A percentile compares a stretch with the other conserved stretches of the same genome.
These are phyloP conservation scores for Nerophis ophidion DNA, from an alignment of 2,113 vertebrate genomes.

Conservation along the genomic window DNA sequence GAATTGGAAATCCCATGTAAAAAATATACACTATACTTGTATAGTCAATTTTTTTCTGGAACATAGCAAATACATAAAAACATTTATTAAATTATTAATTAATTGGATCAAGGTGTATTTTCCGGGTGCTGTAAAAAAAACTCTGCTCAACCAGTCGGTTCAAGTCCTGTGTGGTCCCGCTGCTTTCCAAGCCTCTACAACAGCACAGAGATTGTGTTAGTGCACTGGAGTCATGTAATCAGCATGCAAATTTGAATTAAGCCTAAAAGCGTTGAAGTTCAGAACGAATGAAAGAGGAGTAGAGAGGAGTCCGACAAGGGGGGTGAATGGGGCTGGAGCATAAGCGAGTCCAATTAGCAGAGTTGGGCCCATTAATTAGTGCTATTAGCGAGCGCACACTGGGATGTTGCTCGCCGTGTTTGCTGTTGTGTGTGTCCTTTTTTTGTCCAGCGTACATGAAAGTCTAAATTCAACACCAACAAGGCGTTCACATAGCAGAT, in stretches of 20 bases:
- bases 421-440: constrained; percentile 33
- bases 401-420: constrained; percentile 37
- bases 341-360: constrained; percentile 67
- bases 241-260: constrained; percentile 48
- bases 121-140: constrained; percentile 21
- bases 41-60: no score
- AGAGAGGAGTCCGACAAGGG: constrained; percentile 32
- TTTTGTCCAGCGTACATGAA: constrained; percentile 48
- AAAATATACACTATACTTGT: no score
- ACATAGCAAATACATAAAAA: no score
- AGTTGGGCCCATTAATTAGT: constrained; percentile 70
- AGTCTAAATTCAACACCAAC: constrained; percentile 43
- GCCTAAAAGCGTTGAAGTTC: constrained; percentile 46
- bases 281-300: constrained; percentile 41
- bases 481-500: constrained; percentile 19
- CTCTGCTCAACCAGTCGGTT: neutral
- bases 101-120: no score
- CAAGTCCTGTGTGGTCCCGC: constrained; percentile 4
- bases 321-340: constrained; percentile 43
- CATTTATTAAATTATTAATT: no score
- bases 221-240: constrained; percentile 41
- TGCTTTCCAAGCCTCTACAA: neutral
- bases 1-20: no score
- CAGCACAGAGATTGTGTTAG: constrained; percentile 23
- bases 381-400: constrained; percentile 52